Evolutionary conservation across 2,888 invertebrate species (phyloP).

Genomic region (Escarpia spicata): DNA sequence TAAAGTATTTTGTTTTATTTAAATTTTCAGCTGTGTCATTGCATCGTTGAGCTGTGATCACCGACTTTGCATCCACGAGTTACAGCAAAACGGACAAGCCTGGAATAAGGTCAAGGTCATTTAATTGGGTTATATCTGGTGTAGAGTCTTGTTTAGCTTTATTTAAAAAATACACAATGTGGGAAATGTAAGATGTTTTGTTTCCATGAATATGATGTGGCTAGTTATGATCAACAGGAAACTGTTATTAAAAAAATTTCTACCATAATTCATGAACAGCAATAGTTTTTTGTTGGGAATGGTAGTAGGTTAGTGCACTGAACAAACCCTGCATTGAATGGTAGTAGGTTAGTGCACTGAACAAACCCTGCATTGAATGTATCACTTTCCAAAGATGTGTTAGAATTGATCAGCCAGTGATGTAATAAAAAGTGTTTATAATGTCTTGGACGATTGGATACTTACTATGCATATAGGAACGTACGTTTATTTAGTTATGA

Average conservation of each 20-base stretch:
- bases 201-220: neutral
- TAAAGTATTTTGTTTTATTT: neutral
- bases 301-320: too few relatives aligned
- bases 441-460: neutral
- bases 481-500: neutral
- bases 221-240: neutral
- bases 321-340: neutral
- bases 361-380: neutral
- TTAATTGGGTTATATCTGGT: neutral
- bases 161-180: neutral
- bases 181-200: neutral
- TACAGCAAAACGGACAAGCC: neutral
- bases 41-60: neutral
- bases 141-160: neutral
- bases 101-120: neutral
- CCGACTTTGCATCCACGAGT: neutral
- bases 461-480: neutral
- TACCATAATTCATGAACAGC: neutral
- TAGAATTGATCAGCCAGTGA: neutral
- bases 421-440: neutral
- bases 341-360: too few relatives aligned
- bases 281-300: neutral
- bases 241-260: neutral
- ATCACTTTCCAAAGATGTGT: neutral
- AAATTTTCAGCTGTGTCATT: neutral